Percentiles rank a stretch among this genome's conserved stretches.
phyloP scores from a whole-genome alignment of 2,797 vertebrate genomes.

The Astyanax mexicanus region DNA sequence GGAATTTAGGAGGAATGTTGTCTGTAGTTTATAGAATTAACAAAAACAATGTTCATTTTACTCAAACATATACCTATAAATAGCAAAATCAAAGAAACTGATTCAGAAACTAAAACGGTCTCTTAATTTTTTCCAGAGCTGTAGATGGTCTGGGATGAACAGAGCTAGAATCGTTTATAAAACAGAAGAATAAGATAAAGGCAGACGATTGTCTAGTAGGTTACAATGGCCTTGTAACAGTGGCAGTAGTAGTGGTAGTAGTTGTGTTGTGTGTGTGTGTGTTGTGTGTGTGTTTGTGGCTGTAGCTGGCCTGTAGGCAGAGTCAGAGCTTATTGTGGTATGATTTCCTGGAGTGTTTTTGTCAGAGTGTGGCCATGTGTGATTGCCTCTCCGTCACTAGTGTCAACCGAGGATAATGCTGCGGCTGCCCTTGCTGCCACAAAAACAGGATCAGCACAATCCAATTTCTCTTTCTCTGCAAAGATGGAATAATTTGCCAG shows the following conservation, averaged over 20 bases:
- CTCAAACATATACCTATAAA: no score
- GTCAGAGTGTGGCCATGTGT: slow-evolving; percentile 80
- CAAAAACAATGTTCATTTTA: no score
- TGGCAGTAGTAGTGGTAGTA: slow-evolving; percentile 28
- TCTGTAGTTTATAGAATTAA: no score
- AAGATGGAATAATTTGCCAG: slow-evolving; percentile 86
- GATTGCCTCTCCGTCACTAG: slow-evolving; percentile 84
- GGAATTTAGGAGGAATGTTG: no score
- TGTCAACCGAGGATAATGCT: slow-evolving; percentile 83
- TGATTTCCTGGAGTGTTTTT: slow-evolving; percentile 86
- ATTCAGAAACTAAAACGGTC: no score
- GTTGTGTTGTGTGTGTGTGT: slow-evolving; percentile 21
- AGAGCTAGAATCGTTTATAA: background rate
- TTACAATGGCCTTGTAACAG: slow-evolving; percentile 18
- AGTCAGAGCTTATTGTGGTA: slow-evolving; percentile 82
- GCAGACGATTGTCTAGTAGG: background rate
- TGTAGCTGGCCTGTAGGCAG: slow-evolving; percentile 76
- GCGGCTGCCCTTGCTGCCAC: slow-evolving; percentile 67
- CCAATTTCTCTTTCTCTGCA: slow-evolving; percentile 82
- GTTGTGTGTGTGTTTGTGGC: slow-evolving; percentile 65
- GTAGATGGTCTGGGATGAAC: background rate
- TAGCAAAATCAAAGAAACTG: no score
- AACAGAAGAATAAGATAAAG: slow-evolving; percentile 5
- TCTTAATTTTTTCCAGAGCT: no score
- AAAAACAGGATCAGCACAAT: slow-evolving; percentile 81